Conservation (phyloP, 1,140 invertebrate species). For the Leptoteleia sp. region DNA sequence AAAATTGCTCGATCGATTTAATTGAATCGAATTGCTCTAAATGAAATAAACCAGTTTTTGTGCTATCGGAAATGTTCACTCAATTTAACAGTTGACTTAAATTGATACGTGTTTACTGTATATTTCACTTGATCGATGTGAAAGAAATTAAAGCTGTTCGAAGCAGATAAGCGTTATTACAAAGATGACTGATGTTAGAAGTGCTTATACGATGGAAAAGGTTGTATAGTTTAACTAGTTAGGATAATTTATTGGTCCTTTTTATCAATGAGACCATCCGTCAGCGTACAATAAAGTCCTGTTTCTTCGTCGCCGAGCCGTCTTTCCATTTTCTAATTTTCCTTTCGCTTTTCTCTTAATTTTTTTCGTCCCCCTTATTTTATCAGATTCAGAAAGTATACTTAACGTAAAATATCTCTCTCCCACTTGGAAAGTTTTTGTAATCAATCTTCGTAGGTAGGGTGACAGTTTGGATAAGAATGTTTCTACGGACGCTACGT, state of each 20-base stretch:
- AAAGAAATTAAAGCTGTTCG: slow-evolving; percentile 16
- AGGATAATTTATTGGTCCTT: slow-evolving; percentile 66
- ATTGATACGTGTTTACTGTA: slow-evolving; percentile 5
- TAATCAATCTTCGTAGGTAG: slow-evolving; percentile 60
- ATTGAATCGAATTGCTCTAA: neutral
- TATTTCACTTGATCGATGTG: slow-evolving; percentile 12
- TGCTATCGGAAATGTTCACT: slow-evolving; percentile 1
- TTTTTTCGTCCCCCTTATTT: slow-evolving; percentile 42
- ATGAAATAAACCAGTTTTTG: slow-evolving; percentile 1
- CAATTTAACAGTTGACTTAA: slow-evolving; percentile 6
- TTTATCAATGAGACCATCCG: slow-evolving; percentile 66
- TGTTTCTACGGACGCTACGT: slow-evolving; percentile 45
- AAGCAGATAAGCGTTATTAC: slow-evolving; percentile 15
- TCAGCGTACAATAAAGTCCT: slow-evolving; percentile 64
- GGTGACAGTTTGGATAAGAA: slow-evolving; percentile 64
- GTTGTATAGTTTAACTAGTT: slow-evolving; percentile 31
- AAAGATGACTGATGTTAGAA: slow-evolving; percentile 24
- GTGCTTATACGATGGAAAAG: slow-evolving; percentile 51
- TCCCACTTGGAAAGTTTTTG: slow-evolving; percentile 57
- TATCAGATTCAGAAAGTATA: slow-evolving; percentile 59
- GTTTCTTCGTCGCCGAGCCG: slow-evolving; percentile 40
- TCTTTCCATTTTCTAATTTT: slow-evolving; percentile 57
- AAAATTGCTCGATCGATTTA: neutral
- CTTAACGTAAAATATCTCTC: slow-evolving; percentile 40
- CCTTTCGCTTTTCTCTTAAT: slow-evolving; percentile 54